These are phyloP conservation scores for Cathartes aura DNA, from an alignment of 2,113 vertebrate species.

Conservation along the genomic window DNA sequence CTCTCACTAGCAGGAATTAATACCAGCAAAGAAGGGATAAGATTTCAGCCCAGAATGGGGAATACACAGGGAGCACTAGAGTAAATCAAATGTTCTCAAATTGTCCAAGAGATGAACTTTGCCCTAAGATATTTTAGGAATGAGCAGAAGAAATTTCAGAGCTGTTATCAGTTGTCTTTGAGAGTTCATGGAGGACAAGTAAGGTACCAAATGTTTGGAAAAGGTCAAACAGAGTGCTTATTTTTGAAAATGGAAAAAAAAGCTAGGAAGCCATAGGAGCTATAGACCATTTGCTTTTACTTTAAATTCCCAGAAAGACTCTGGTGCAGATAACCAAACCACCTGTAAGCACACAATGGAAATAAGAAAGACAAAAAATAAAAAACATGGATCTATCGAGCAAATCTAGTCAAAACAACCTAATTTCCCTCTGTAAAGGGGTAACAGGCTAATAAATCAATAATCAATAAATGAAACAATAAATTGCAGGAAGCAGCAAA, in stretches of 20 bases:
- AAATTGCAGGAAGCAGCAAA: background rate
- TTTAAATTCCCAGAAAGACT: background rate
- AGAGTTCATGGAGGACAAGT: background rate
- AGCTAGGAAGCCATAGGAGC: background rate
- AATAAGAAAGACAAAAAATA: background rate
- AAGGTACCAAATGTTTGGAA: background rate
- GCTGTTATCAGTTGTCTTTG: background rate
- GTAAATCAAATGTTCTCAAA: background rate
- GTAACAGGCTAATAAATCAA: background rate
- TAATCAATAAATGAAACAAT: background rate
- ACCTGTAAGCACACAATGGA: background rate
- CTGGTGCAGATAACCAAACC: background rate
- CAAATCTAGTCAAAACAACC: background rate
- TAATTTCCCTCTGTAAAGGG: background rate
- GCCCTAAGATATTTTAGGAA: slow-evolving; percentile 26
- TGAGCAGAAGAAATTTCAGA: background rate
- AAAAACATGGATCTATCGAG: background rate
- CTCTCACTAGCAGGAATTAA: background rate
- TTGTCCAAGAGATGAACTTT: background rate
- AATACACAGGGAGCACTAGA: background rate
- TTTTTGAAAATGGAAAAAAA: background rate
- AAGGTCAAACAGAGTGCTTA: background rate
- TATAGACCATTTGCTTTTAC: background rate
- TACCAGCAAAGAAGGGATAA: background rate
- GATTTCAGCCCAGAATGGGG: background rate